phyloP scores from a whole-genome alignment of 2,113 vertebrate species.

The Paramormyrops kingsleyae region DNA sequence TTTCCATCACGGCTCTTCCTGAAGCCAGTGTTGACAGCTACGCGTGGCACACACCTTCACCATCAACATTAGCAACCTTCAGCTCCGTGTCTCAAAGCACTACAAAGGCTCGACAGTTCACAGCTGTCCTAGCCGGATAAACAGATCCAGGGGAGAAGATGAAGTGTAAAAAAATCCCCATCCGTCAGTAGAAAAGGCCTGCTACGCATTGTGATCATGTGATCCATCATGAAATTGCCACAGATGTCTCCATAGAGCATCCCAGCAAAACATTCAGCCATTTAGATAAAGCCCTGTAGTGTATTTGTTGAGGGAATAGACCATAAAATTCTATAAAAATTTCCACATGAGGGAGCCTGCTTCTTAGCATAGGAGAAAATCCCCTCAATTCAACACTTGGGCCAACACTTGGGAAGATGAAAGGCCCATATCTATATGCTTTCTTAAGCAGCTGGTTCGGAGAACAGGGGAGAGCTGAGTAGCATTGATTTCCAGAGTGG shows the following conservation, averaged over 20 bases:
- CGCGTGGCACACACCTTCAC: conserved; percentile 41
- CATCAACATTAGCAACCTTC: conserved; percentile 52
- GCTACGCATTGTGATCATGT: conserved; percentile 12
- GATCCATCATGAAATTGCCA: conserved; percentile 32
- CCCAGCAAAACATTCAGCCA: conserved; percentile 43
- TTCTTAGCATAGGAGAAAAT: conserved; percentile 25
- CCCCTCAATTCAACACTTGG: conserved; percentile 31
- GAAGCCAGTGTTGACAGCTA: conserved; percentile 21
- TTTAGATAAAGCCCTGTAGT: conserved; percentile 39
- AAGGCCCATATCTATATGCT: background rate
- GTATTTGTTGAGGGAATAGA: conserved; percentile 29
- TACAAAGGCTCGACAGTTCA: conserved; percentile 37
- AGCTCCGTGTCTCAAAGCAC: conserved; percentile 30
- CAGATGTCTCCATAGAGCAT: conserved; percentile 37
- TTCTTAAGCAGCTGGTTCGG: background rate
- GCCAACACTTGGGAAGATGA: background rate
- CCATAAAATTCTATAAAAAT: conserved; percentile 48
- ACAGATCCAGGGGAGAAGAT: conserved; percentile 28
- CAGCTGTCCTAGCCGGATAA: conserved; percentile 33
- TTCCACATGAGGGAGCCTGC: conserved; percentile 42
- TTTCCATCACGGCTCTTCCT: conserved; percentile 29
- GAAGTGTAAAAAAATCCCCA: background rate
- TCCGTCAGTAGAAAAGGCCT: background rate
- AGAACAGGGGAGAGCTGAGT: background rate
- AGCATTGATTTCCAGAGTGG: background rate